These are phyloP conservation scores for Mormyrus proboscirostris DNA, from an alignment of 2,797 vertebrate species.

Conservation along the genomic window DNA sequence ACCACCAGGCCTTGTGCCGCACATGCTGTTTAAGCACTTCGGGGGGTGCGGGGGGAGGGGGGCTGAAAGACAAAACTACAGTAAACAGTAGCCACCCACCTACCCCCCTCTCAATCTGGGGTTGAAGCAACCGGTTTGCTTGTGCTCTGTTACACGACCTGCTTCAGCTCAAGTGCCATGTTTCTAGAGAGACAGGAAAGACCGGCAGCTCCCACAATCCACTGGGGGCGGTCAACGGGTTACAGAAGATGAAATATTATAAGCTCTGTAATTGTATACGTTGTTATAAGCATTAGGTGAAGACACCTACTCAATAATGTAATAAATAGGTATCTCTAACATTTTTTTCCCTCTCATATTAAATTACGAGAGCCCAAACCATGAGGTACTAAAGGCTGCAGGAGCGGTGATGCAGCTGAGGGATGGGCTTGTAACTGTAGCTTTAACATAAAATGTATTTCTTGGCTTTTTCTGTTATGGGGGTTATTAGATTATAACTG, in stretches of 20 bases:
- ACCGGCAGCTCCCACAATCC: background rate
- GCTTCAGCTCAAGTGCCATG: slow-evolving; percentile 4
- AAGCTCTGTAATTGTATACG: background rate
- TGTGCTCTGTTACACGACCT: slow-evolving; percentile 6
- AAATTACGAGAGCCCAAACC: background rate
- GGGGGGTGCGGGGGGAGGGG: background rate
- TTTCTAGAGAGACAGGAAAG: background rate
- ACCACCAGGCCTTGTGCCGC: background rate
- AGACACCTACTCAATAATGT: background rate
- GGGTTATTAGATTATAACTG: slow-evolving; percentile 25
- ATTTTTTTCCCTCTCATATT: background rate
- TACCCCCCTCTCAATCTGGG: background rate
- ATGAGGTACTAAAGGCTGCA: background rate
- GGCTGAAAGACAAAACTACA: slow-evolving; percentile 8
- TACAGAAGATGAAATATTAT: slow-evolving; percentile 1
- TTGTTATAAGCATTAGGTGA: slow-evolving; percentile 6
- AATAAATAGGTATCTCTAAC: background rate
- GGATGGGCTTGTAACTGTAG: background rate
- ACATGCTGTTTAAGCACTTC: slow-evolving; percentile 15
- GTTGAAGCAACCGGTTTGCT: background rate
- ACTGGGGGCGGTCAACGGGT: background rate
- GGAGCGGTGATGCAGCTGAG: background rate
- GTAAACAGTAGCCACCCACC: background rate
- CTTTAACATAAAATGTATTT: slow-evolving; percentile 14
- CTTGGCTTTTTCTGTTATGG: slow-evolving; percentile 19